Conservation (phyloP, 2,888 invertebrate species). For the Latrodectus hesperus region DNA sequence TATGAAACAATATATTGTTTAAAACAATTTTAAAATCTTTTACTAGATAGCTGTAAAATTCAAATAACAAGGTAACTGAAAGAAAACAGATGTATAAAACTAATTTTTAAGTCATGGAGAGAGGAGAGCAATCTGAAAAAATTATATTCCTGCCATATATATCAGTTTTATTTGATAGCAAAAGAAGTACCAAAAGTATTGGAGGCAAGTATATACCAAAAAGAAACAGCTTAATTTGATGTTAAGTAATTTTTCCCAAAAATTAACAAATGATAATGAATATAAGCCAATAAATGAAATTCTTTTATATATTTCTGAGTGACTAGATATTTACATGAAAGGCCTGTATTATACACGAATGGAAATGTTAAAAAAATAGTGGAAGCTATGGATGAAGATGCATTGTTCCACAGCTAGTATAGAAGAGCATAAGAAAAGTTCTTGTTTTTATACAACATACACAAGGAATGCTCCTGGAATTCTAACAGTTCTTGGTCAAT, state of each 20-base stretch:
- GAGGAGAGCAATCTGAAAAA: too few relatives aligned
- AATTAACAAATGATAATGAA: not conserved
- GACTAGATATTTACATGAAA: conserved; percentile 63
- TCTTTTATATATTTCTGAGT: conserved; percentile 32
- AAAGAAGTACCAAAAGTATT: too few relatives aligned
- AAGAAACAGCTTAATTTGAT: too few relatives aligned
- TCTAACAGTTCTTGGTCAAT: conserved; percentile 39
- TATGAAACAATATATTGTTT: too few relatives aligned
- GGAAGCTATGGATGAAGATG: conserved; percentile 55
- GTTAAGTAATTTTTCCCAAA: not conserved
- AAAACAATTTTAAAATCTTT: too few relatives aligned
- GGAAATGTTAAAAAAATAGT: conserved; percentile 47
- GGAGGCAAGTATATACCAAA: too few relatives aligned
- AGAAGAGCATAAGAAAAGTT: conserved; percentile 37
- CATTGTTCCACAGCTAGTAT: conserved; percentile 38
- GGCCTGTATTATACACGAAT: conserved; percentile 21
- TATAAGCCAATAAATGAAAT: conserved; percentile 41
- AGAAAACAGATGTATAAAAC: too few relatives aligned
- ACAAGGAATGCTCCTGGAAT: conserved; percentile 38
- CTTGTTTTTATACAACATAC: conserved; percentile 26
- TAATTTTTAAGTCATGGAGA: too few relatives aligned
- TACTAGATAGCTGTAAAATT: too few relatives aligned
- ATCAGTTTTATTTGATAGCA: too few relatives aligned
- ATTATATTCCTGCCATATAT: too few relatives aligned
- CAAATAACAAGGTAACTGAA: too few relatives aligned